Base-by-base conservation (phyloP, 2,888 invertebrate genomes). In the Dioctria linearis region DNA sequence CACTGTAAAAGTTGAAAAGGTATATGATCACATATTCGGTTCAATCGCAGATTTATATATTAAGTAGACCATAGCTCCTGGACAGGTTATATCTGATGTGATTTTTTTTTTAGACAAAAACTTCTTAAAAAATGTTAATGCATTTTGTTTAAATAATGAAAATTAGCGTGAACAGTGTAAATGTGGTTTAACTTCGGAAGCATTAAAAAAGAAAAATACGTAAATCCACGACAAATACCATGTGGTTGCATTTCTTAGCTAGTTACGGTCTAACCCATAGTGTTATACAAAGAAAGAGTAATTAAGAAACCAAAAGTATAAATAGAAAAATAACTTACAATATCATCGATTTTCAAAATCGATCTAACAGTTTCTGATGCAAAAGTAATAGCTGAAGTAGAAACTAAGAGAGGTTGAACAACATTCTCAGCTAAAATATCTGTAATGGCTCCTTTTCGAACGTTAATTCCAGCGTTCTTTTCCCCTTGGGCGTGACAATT, bases 261-360 rank as follows among this genome's bases (percentile, higher is more conserved):
- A 1, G 25, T 25, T 25, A 25, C 25, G 25, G 3, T 8, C 65
- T 63, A 78, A 13, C 37, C 39, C 3, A 78, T 67, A 11, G 78
- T 79, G 37, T 79, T 79, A n/a, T 9, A 43, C 25, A 78, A 78
- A 66, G 13, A 67, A 6, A 49, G 3, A 40, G 11, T 43, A 73
- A 9, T 9, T 43, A 46, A 46, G 5, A 25, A 25, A 25, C 25
- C 25, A 25, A 2, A 25, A 25, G 25, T 39, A 9, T 9, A 54
- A 25, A 9, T 2, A 3, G 42, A 76, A 59, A 2, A 25, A 25
- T 25, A 80, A 88, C 88, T 87, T 85, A 99, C 97, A 89, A 99
- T 98, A 90, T 99, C 99, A 90, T 99, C 99, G 86, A 99, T 99
- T 91, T 99, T 99, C 87, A 99, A 92, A 90, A 99, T 98, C 85